Base-by-base conservation (phyloP, 2,888 invertebrate species). In the Chironomus tentans region DNA sequence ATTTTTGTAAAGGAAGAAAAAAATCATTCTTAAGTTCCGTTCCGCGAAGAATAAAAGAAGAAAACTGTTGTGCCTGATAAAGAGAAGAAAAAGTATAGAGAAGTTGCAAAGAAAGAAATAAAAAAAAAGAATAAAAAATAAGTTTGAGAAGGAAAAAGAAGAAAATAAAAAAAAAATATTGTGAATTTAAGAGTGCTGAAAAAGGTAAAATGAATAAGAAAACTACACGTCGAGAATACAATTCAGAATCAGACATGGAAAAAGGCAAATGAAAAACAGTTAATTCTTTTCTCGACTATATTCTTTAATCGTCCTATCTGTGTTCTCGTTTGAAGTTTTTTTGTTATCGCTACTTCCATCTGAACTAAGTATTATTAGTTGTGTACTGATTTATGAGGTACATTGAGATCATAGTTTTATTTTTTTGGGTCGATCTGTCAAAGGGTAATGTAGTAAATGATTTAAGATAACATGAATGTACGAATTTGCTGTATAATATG, bases 181-280 rank as follows among this genome's bases (percentile, higher is more conserved):
- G 56, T 15, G n/a, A 56, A 56, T 56, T 56, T 56, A 13, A 65
- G 61, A 61, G 28, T 71, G 24, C 24, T 56, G 13, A 71, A 71
- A 74, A 74, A 74, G 74, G 74, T 74, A 74, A 74, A 70, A 69
- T 24, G 15, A 74, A 70, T 69, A 22, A 24, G 38, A 69, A 18
- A 56, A 56, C 18, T 56, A 56, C 18, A 56, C 10, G 18, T 69
- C 69, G 21, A 70, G n/a, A 68, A 68, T n/a, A 21, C 13, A 12
- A 48, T 21, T 21, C n/a, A 56, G 56, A 56, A 18, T 56, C 15
- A 56, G 56, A 56, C 56, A 56, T 15, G 65, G 10, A 47, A 70
- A 70, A 15, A 15, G 24, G 28, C 28, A 24, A 56, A 70, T 18
- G 46, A 68, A 47, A 21, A 74, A 74, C 74, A 74, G 74, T 74